Evolutionary conservation across 92 coral and sea anemone species (phyloP), one percentile per base, ranked within the genome.

Genomic region (Pocillopora grandis): DNA sequence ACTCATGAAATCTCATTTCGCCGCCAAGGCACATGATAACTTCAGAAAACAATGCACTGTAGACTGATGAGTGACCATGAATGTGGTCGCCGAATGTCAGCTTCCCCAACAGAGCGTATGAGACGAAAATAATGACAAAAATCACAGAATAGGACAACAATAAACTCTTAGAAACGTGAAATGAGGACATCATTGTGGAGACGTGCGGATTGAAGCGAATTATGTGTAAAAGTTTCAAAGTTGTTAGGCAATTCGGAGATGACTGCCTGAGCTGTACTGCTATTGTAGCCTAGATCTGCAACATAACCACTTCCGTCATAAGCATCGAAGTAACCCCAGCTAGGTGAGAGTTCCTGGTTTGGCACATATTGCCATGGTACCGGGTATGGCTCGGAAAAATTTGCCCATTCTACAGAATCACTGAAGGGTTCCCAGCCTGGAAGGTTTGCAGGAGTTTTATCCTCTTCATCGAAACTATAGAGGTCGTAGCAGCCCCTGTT

Each of bases 231-330:
- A 92, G 73, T 74, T 94, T 94, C 1, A 84, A 20, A 14, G 98
- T 94, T 19, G 90, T 90, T 8, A 94, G 79, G 37, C 21, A 93
- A 76, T 31, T 92, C 83, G 19, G 88, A 58, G 19, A 85, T 82
- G 49, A 88, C 80, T 27, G 36, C 57, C 12, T 16, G 18, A 16
- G 93, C 87, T 10, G 88, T 74, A 48, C 76, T 48, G 14, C 31
- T 71, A 56, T 81, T 88, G 74, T 93, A 92, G 31, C 98, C 98
- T 52, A 94, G 62, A 75, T 92, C 92, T 62, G 95, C 95, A 17
- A 87, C 88, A 56, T 90, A 94, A 9, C 98, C 98, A 0, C 98
- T 96, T 49, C 98, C 96, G 31, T 86, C 84, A 68, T 94, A 94
- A 62, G 79, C 33, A 76, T 80, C 75, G 56, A 89, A 92, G 82